Evolutionary conservation across 2,888 invertebrate species (phyloP).

Genomic region (Lottia scabra): DNA sequence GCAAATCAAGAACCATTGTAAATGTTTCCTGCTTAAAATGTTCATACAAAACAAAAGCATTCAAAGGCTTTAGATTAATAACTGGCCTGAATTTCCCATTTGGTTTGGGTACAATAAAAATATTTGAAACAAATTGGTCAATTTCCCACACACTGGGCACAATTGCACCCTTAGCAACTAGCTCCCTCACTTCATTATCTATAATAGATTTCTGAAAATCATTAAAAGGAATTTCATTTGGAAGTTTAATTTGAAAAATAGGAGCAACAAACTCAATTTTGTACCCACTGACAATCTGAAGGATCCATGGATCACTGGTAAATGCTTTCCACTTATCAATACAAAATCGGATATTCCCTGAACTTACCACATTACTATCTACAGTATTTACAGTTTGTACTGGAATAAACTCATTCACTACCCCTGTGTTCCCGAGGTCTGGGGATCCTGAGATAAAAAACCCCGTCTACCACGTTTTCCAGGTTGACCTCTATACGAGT

Average conservation of each 20-base stretch:
- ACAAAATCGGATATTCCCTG: background rate
- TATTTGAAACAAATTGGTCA: background rate
- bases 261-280: background rate
- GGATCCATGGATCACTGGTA: background rate
- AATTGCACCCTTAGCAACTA: background rate
- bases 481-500: too few relatives aligned
- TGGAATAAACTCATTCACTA: too few relatives aligned
- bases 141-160: background rate
- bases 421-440: too few relatives aligned
- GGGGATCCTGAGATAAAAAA: background rate
- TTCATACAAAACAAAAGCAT: background rate
- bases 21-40: background rate
- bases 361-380: background rate
- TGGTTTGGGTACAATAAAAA: background rate
- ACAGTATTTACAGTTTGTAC: too few relatives aligned
- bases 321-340: background rate
- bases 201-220: background rate
- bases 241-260: background rate
- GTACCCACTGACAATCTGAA: background rate
- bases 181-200: background rate
- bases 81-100: background rate
- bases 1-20: background rate
- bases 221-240: background rate
- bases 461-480: background rate
- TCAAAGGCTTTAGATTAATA: background rate